Conservation (phyloP, 2,888 invertebrate species). For the Rutpela maculata region DNA sequence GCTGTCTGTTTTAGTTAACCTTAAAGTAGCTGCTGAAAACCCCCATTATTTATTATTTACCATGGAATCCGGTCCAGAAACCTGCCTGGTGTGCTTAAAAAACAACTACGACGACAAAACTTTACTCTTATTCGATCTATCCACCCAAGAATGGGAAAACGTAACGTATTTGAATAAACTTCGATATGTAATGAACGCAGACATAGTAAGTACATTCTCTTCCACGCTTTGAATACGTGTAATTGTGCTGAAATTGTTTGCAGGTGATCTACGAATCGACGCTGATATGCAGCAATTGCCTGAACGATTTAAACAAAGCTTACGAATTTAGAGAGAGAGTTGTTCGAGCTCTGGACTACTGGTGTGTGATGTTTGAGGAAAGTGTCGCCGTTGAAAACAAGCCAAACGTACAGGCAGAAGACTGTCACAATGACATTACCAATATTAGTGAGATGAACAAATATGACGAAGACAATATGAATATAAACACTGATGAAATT, state of each 20-base stretch:
- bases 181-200: constrained; percentile 23
- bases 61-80: constrained; percentile 17
- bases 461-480: constrained; percentile 8
- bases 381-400: not conserved
- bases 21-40: not conserved
- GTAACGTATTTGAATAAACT: constrained; percentile 33
- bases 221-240: not conserved
- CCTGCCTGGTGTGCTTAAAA: constrained; percentile 29
- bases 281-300: constrained; percentile 48
- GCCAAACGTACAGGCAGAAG: not conserved
- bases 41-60: not conserved
- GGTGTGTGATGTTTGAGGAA: constrained; percentile 42
- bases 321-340: constrained; percentile 63
- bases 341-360: constrained; percentile 59
- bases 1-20: constrained; percentile 28
- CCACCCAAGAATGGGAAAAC: constrained; percentile 32
- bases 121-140: constrained; percentile 12
- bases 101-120: constrained; percentile 16
- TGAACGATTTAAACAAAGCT: constrained; percentile 50
- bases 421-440: not conserved
- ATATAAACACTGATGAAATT: not conserved
- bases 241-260: constrained; percentile 11
- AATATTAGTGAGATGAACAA: constrained; percentile 5
- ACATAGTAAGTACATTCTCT: constrained; percentile 29
- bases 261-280: constrained; percentile 49